Base-by-base conservation (phyloP, 37 sponge, comb jelly and placozoan genomes). In the Hexactinellida sp. region DNA sequence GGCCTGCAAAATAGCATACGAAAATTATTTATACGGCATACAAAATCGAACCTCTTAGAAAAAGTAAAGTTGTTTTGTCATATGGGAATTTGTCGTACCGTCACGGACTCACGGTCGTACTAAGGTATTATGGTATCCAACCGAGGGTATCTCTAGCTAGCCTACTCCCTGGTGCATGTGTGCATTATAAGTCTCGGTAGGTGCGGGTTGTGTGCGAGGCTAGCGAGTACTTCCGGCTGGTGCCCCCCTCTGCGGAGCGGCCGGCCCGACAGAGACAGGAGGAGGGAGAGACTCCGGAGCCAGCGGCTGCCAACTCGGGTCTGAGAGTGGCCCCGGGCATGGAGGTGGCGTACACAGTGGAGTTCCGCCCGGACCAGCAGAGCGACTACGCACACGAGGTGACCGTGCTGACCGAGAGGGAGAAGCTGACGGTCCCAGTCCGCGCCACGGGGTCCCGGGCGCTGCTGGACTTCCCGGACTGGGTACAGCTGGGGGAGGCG, bases 271-370 rank as follows among this genome's bases (percentile, higher is more conserved):
- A 32, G 25, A 63, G 34, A 28, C 3, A 63, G 76, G 13, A 32
- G 34, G 76, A 63, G 5, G 76, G 76, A 63, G 76, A 63, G 76
- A n/a, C 21, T 3, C 3, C 28, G 32, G 47, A 41, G 47, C 13
- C 47, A 16, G 32, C 13, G 34, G 3, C 76, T 32, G 25, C 30
- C 34, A 10, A 10, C 76, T 63, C 88, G 54, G 96, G 96, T 36
- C 85, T 87, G n/a, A 95, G 95, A 85, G 92, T 93, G 34, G 99
- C 99, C 35, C 99, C 99, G 37, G 99, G 99, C 35, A 98, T 98
- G 92, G 96, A 95, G 82, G 87, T 90, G 5, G 91, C 90, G 23
- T 98, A 93, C 87, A 88, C 41, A 16, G 84, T 98, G 32, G 54
- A 38, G 54, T 98, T 98, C 89, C 95, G 87, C 34, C 99, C 99